Percentiles rank a stretch among this genome's conserved stretches.
Conservation (phyloP, 2,113 vertebrate genomes). For the Callipepla squamata region DNA sequence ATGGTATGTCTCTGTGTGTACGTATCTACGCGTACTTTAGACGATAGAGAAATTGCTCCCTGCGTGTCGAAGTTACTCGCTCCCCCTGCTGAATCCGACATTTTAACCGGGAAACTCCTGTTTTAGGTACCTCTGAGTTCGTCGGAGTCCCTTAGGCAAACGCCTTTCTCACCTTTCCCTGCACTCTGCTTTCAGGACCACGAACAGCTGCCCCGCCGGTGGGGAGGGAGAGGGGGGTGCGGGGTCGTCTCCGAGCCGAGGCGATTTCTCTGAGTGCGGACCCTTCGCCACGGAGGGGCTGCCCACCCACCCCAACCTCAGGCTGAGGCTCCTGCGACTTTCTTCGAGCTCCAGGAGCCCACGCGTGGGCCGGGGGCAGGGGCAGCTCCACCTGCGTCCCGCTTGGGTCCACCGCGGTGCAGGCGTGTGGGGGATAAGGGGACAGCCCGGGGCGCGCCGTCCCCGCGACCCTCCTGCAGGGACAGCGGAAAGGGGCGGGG, state of each 20-base stretch:
- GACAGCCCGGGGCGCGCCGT: not conserved
- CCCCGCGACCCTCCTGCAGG: not conserved
- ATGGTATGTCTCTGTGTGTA: accelerated
- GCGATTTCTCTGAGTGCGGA: accelerated
- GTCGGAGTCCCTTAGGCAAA: not conserved
- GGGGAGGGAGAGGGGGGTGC: too few relatives aligned
- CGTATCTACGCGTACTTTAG: accelerated
- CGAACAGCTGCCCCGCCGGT: constrained; percentile 25
- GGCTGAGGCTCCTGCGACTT: not conserved
- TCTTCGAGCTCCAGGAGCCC: not conserved
- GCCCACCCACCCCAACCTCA: too few relatives aligned
- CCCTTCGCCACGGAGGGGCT: not conserved
- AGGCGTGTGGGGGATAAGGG: not conserved
- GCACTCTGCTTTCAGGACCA: constrained; percentile 38
- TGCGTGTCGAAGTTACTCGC: not conserved
- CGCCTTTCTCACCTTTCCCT: not conserved
- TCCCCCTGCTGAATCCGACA: not conserved
- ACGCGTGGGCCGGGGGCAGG: not conserved
- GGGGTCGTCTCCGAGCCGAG: too few relatives aligned
- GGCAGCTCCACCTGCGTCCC: not conserved
- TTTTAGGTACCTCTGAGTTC: not conserved
- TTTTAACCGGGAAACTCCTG: not conserved
- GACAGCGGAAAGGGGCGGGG: not conserved
- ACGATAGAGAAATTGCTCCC: not conserved
- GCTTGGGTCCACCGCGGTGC: not conserved